phyloP scores from a whole-genome alignment of 2,113 vertebrate genomes.

The Brachypteracias leptosomus region DNA sequence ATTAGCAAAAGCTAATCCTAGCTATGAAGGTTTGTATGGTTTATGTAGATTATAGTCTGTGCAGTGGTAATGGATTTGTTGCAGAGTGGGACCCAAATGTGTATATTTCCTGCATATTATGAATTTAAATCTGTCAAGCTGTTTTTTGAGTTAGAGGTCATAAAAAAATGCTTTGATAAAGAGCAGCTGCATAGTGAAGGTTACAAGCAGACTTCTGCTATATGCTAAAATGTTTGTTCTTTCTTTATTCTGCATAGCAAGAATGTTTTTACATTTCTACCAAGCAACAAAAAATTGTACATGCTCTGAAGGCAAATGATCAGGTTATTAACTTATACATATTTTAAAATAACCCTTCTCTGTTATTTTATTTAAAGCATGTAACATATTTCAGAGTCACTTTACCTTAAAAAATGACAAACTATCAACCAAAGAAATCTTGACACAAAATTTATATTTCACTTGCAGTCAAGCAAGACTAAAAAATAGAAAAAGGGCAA shows the following conservation, averaged over 20 bases:
- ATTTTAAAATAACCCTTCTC: neutral
- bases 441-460: neutral
- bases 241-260: neutral
- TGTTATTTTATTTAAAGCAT: neutral
- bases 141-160: neutral
- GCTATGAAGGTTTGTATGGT: constrained; percentile 28
- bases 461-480: neutral
- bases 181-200: neutral
- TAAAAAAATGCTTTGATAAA: neutral
- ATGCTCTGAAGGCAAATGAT: neutral
- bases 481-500: neutral
- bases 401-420: neutral
- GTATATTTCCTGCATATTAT: neutral
- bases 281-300: neutral
- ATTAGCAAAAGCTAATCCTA: constrained; percentile 47
- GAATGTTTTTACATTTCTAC: neutral
- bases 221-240: neutral
- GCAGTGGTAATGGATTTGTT: constrained; percentile 29
- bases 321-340: neutral
- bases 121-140: constrained; percentile 14
- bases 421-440: neutral
- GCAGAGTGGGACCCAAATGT: constrained; percentile 17
- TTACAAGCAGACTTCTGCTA: neutral
- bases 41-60: constrained; percentile 28
- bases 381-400: neutral